A percentile compares a stretch with the other conserved stretches of the same genome.
Evolutionary conservation across 2,888 invertebrate species (phyloP).

Genomic region (Amorpha juglandis): DNA sequence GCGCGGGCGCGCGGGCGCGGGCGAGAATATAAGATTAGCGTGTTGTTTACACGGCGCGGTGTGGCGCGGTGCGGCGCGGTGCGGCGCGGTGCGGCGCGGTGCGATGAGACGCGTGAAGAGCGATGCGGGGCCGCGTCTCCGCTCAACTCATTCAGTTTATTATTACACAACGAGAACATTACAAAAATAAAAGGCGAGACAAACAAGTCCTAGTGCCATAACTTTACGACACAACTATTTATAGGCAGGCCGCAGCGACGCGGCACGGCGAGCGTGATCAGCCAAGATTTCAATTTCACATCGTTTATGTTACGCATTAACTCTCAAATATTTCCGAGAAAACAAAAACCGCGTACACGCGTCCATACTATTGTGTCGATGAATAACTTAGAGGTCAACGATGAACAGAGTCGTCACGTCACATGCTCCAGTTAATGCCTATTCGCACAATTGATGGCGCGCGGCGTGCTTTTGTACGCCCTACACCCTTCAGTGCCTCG

Average conservation of each 20-base stretch:
- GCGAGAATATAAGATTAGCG: constrained; percentile 5
- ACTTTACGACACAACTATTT: constrained; percentile 20
- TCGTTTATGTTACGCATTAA: constrained; percentile 19
- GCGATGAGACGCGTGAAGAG: not conserved
- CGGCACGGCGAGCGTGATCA: not conserved
- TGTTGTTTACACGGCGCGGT: constrained; percentile 2
- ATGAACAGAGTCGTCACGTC: constrained; percentile 32
- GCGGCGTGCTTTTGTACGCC: constrained; percentile 33
- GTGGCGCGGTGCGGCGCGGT: not conserved
- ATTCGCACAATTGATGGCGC: constrained; percentile 16
- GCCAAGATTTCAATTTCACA: constrained; percentile 12
- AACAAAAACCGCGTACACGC: constrained; percentile 19
- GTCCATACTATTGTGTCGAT: constrained; percentile 25
- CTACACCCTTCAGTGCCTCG: constrained; percentile 64
- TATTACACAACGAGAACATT: constrained; percentile 23
- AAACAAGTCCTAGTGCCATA: constrained; percentile 22
- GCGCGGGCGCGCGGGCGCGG: not conserved
- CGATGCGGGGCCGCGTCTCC: not conserved
- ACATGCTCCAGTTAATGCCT: constrained; percentile 29
- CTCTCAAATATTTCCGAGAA: constrained; percentile 2
- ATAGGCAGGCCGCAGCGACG: constrained; percentile 1
- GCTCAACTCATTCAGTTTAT: constrained; percentile 19
- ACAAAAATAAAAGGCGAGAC: constrained; percentile 20
- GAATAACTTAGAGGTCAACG: constrained; percentile 25
- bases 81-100: not conserved